These are phyloP conservation scores for Pampusana beccarii DNA, from an alignment of 2,113 vertebrate genomes.

Conservation along the genomic window DNA sequence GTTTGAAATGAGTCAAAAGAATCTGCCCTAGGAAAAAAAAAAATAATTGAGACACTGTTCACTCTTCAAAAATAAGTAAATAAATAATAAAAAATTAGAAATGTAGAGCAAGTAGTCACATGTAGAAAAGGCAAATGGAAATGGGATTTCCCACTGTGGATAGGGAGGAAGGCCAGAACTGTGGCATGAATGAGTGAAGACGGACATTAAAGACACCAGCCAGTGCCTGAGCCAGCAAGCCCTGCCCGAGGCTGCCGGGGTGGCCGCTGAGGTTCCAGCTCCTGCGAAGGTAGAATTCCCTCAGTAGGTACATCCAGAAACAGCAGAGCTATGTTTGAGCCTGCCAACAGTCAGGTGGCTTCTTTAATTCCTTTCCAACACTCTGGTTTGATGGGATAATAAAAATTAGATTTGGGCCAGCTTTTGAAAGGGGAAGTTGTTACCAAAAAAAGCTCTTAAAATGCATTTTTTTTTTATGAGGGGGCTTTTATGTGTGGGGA, in stretches of 20 bases:
- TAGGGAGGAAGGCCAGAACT: not conserved
- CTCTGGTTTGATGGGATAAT: not conserved
- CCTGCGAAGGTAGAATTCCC: not conserved
- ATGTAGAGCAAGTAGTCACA: not conserved
- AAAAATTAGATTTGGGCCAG: not conserved
- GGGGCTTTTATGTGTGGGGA: not conserved
- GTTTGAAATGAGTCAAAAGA: not conserved
- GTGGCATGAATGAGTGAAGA: not conserved
- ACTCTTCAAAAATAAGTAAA: not conserved
- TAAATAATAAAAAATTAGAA: too few relatives aligned
- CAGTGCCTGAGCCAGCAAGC: rapidly evolving
- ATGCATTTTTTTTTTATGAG: not conserved
- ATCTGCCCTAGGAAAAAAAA: not conserved
- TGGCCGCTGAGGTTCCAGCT: not conserved
- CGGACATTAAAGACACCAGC: rapidly evolving
- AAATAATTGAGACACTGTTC: not conserved
- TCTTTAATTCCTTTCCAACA: not conserved
- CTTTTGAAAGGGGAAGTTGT: not conserved
- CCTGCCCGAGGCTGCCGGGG: rapidly evolving
- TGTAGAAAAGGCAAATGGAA: not conserved
- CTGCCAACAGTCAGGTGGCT: not conserved
- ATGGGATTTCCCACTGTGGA: not conserved
- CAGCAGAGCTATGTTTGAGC: not conserved
- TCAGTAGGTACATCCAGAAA: not conserved
- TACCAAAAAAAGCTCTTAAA: not conserved